Base-by-base conservation (phyloP, 1,140 invertebrate genomes). In the Chironomus striatipennis region DNA sequence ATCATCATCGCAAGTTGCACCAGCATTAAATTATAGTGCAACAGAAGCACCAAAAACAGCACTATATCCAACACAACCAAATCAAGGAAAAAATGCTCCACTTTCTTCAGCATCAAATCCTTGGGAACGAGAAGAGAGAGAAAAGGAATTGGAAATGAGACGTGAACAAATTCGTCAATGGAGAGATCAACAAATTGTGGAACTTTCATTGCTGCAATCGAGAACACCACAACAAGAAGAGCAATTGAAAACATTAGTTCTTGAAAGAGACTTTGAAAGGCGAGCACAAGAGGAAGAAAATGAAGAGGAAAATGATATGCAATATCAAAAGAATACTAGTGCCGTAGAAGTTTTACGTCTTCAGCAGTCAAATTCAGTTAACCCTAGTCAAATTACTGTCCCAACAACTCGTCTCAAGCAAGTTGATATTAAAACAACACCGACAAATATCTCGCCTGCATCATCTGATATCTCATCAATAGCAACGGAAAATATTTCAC, bases 251-350 rank as follows among this genome's bases (percentile, higher is more conserved):
- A 91, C 93, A 7, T 83, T 96, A 67, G 90, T 91, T 75, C 83
- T 96, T 6, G 94, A 97, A 81, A 86, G 91, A 76, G 94, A 96
- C 80, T 96, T 97, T 80, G 92, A 96, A 77, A 87, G 93, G 57
- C 84, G 94, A 70, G 94, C 93, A 4, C 91, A 91, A 79, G 91
- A 94, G 81, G 85, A 86, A 47, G 87, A 89, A 18, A 88, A 86
- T 77, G 90, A 94, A 77, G 92, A 96, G 72, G 91, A 94, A 20
- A 92, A 93, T 75, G 90, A 90, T 47, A 88, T 79, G 70, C 74
- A 77, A 17, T 82, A 81, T 73, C 79, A 81, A 42, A 88, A 78
- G 80, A 85, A 78, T 79, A 82, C 79, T 75, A 21, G 65, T 20
- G 65, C 17, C 6, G 76, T 80, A 73, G 81, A 82, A 76, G 77